Evolutionary conservation across 1,140 invertebrate genomes (phyloP), one percentile per base, ranked within the genome.

Genomic region (Drosophila bocqueti): DNA sequence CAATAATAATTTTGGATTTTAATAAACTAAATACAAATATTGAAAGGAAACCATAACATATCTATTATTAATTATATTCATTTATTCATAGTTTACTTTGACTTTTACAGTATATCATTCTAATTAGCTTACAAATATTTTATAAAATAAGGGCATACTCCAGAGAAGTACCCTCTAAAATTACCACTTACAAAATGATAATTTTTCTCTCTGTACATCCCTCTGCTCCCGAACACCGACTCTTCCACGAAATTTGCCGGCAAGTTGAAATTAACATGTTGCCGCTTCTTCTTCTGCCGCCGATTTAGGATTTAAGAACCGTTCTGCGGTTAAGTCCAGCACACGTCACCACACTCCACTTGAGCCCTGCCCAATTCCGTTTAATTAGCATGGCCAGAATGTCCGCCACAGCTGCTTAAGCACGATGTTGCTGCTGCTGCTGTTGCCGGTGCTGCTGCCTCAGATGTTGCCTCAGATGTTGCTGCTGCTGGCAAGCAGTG

Each of bases 231-330:
- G 69, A 81, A 72, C 79, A 83, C 79, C 76, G 80, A 81, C 83
- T 84, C 79, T 90, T 90, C 85, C 85, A 90, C 85, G 85, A 90
- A 90, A 84, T 81, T 78, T 71, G 78, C 71, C 75, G 75, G 66
- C 85, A 73, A 87, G 64, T 84, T 90, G 45, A 90, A 90, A 89
- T 89, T 90, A 89, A 89, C 85, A 89, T 89, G 84, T 89, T 89
- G 84, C 69, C 64, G 79, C 62, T 68, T 46, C 36, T 43, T 15
- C 42, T 52, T 42, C 29, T 46, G 61, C 46, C 55, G 49, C 62
- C 77, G 76, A 80, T 87, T 89, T 89, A 74, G 83, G 84, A 81
- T 89, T 89, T 64, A 78, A 87, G 84, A 87, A 87, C 83, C 80
- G 84, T 87, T 87, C 76, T 67, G 62, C 79, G 84, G 60, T 77